Evolutionary conservation across 2,113 vertebrate species (phyloP).

Genomic region (Carassius gibelio): DNA sequence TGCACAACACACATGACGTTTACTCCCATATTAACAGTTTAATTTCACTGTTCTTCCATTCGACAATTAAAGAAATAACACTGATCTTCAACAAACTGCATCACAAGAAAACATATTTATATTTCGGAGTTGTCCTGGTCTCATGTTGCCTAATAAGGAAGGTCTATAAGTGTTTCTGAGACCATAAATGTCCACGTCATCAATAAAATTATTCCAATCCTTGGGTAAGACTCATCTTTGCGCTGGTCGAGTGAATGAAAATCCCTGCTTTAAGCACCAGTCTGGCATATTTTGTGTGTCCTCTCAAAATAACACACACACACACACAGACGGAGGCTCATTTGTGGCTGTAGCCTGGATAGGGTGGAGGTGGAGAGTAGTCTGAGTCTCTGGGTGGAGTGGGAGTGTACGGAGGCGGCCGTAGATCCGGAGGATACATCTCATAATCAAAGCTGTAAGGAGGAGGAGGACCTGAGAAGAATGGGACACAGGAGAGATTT

Average conservation of each 20-base stretch:
- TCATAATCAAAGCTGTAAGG: conserved; percentile 84
- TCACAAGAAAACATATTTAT: not conserved
- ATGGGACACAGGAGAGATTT: not conserved
- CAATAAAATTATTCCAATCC: not conserved
- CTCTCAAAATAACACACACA: too few relatives aligned
- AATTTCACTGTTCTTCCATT: not conserved
- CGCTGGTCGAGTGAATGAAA: not conserved
- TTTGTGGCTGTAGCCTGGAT: conserved; percentile 83
- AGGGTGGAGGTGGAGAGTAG: conserved; percentile 84
- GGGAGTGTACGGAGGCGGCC: conserved; percentile 85
- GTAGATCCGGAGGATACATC: conserved; percentile 79
- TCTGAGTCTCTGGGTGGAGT: conserved; percentile 71
- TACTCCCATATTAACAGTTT: not conserved
- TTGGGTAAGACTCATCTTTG: not conserved
- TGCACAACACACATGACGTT: not conserved
- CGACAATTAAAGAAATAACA: not conserved
- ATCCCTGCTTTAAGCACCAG: not conserved
- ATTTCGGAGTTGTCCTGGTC: not conserved
- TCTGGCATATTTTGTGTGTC: not conserved
- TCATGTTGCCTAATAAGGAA: not conserved
- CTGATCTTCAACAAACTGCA: conserved; percentile 15
- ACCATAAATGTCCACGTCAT: not conserved
- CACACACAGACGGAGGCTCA: conserved; percentile 53
- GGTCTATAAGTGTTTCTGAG: not conserved
- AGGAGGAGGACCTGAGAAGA: conserved; percentile 79